Base-by-base conservation (phyloP, 2,113 vertebrate species). In the Chrysochloris asiatica region DNA sequence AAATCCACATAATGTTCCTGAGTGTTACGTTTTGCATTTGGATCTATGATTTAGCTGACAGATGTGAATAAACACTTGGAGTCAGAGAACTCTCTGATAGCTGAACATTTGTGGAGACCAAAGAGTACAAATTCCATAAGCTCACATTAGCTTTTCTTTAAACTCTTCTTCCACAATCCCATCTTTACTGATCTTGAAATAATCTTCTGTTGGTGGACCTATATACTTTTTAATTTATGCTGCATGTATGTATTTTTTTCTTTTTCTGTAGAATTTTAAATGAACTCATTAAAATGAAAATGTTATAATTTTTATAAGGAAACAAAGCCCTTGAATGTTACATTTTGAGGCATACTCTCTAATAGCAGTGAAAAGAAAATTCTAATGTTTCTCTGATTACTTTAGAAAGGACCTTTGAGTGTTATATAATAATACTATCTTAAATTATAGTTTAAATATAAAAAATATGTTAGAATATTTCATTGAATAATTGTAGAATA, bases 1-100 rank as follows among this genome's bases (percentile, higher is more conserved):
- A 98, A 97, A 98, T 96, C 95, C 97, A 97, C 95, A 95, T 94
- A 97, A 97, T 97, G 97, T 97, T 97, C 95, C 94, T 95, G 54
- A 90, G 9, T 95, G 80, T 89, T 97, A 92, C 61, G 52, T 97
- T 97, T 96, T 90, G 94, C 94, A 93, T 97, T 97, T 97, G 94
- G 85, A 96, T 96, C 93, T 97, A 76, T 92, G 91, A 92, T 95
- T 96, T 73, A 97, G 89, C 92, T 69, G 97, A 96, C 83, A 96
- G 47, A 95, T 75, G 12, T 95, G 90, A 95, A 97, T 93, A 97
- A 97, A 95, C 82, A 87, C 93, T 96, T 88, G 78, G 43, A 96
- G 78, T 90, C 92, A 93, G 69, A 91, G 90, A 94, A 91, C 52
- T 94, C 78, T 90, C 76, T 47, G 43, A 75, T 75, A 84, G 80